phyloP scores from a whole-genome alignment of 2,113 vertebrate genomes.

The Brachyistius frenatus region DNA sequence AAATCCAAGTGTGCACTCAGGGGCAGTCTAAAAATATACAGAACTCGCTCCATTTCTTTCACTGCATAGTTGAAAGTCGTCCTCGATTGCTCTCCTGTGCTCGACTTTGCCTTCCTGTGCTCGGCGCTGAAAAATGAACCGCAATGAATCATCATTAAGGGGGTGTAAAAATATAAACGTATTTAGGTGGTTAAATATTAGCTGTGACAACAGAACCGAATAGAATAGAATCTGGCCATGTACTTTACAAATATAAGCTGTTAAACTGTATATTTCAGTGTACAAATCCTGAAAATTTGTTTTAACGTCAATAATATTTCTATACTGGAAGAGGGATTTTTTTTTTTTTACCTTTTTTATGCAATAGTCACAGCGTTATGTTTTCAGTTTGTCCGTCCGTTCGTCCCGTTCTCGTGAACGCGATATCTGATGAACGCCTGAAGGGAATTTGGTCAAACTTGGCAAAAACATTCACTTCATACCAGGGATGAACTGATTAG shows the following conservation, averaged over 20 bases:
- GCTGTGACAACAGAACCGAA: background rate
- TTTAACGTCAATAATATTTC: no score
- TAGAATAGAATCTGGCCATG: background rate
- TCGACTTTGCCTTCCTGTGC: slow-evolving; percentile 33
- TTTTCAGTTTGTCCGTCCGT: no score
- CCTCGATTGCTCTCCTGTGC: slow-evolving; percentile 8
- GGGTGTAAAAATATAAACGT: slow-evolving; percentile 26
- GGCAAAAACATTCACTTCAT: no score
- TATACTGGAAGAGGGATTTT: no score
- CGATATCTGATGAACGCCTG: no score
- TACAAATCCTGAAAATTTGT: no score
- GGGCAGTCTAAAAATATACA: background rate
- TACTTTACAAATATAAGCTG: background rate
- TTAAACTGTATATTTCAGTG: background rate
- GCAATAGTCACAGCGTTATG: no score
- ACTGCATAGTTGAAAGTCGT: background rate
- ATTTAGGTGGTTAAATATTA: no score
- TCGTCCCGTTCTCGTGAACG: no score
- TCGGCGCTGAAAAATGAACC: slow-evolving; percentile 40
- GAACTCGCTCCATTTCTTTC: background rate
- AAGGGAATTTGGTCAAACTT: no score
- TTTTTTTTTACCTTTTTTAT: no score
- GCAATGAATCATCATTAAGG: slow-evolving; percentile 37
- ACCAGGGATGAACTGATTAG: no score
- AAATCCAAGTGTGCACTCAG: slow-evolving; percentile 2